These are phyloP conservation scores for Dichetophora obliterata DNA, from an alignment of 2,888 invertebrate species.

Conservation along the genomic window DNA sequence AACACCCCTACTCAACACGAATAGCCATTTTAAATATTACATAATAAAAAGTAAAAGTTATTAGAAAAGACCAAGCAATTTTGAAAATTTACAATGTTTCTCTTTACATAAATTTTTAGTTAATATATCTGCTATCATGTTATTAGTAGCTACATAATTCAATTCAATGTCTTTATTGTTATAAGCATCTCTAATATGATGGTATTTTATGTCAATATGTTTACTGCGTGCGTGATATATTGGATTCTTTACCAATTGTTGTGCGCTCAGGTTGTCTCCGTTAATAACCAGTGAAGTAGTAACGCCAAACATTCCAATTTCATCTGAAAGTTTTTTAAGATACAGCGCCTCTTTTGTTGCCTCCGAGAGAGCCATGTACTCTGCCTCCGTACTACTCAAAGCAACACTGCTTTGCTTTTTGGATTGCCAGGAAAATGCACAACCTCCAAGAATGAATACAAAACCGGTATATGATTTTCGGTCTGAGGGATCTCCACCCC, in stretches of 20 bases:
- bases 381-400: neutral
- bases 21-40: too few species aligned
- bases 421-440: neutral
- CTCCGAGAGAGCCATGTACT: neutral
- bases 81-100: constrained; percentile 23
- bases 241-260: constrained; percentile 33
- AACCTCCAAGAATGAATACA: neutral
- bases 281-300: neutral
- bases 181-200: neutral
- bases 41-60: too few species aligned
- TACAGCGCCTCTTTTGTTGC: constrained; percentile 13
- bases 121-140: constrained; percentile 22
- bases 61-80: neutral
- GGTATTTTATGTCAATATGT: neutral
- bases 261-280: neutral
- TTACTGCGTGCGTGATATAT: constrained; percentile 40
- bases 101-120: constrained; percentile 1
- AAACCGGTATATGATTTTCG: constrained; percentile 5
- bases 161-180: neutral
- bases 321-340: neutral
- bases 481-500: neutral
- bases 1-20: too few species aligned
- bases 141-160: neutral
- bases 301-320: neutral
- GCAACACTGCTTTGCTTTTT: neutral